These are phyloP conservation scores for Ochotona princeps DNA, from an alignment of 2,113 vertebrate genomes.

Conservation along the genomic window DNA sequence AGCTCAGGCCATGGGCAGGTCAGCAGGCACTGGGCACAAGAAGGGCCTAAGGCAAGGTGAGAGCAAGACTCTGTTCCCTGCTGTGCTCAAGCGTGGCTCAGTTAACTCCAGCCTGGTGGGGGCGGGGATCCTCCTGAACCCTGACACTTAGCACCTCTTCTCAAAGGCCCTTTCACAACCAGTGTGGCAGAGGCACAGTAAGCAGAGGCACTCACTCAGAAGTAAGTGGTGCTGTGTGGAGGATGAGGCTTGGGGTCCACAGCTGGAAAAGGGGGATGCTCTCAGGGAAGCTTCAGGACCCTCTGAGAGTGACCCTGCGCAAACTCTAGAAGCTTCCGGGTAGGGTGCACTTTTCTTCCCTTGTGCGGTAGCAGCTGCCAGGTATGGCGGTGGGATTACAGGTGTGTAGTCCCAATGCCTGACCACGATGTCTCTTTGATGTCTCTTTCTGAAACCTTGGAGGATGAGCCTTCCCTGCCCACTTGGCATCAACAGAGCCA, in stretches of 20 bases:
- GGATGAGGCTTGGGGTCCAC: too few relatives aligned
- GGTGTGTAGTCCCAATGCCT: too few relatives aligned
- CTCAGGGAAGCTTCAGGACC: background rate
- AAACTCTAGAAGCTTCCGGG: background rate
- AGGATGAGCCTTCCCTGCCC: background rate
- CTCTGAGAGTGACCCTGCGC: background rate
- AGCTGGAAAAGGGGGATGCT: fast-evolving
- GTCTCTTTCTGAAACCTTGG: background rate
- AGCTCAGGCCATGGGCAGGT: background rate
- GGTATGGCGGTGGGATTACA: background rate
- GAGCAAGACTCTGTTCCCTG: background rate
- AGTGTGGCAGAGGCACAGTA: background rate
- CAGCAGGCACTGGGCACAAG: background rate
- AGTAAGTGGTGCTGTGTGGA: fast-evolving
- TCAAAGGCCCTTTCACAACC: too few relatives aligned
- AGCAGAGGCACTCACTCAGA: background rate
- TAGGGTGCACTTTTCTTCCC: background rate
- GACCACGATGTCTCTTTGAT: background rate
- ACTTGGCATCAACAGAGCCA: fast-evolving
- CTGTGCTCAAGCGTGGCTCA: background rate
- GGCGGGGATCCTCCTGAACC: fast-evolving
- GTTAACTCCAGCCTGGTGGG: background rate
- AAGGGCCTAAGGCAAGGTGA: background rate
- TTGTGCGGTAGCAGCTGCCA: too few relatives aligned
- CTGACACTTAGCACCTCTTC: background rate